These are phyloP conservation scores for Pimpla rufipes DNA, from an alignment of 2,888 invertebrate species.

Conservation along the genomic window DNA sequence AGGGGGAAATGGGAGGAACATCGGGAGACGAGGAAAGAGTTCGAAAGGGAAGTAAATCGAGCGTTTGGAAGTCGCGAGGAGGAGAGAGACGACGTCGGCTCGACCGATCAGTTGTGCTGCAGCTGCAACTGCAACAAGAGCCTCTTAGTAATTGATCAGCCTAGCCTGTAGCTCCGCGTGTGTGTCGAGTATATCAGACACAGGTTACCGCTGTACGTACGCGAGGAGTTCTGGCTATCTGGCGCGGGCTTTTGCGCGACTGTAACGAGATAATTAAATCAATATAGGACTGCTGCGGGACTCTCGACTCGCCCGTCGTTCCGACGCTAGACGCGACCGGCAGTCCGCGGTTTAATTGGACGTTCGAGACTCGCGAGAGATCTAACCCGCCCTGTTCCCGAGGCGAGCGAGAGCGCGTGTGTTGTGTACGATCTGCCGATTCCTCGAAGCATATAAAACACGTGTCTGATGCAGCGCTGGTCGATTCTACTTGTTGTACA, in stretches of 20 bases:
- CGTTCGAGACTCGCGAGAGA: slow-evolving; percentile 61
- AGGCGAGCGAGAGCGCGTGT: slow-evolving; percentile 14
- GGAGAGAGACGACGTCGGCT: slow-evolving; percentile 59
- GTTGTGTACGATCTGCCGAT: slow-evolving; percentile 58
- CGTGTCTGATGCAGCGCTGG: slow-evolving; percentile 62
- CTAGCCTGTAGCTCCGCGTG: slow-evolving; percentile 37
- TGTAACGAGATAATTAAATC: slow-evolving; percentile 79
- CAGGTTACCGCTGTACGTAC: slow-evolving; percentile 28
- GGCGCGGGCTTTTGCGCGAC: slow-evolving; percentile 65
- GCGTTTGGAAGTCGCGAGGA: slow-evolving; percentile 52
- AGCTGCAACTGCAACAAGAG: slow-evolving; percentile 49
- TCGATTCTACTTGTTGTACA: slow-evolving; percentile 55
- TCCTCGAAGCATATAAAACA: slow-evolving; percentile 70
- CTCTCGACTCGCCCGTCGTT: slow-evolving; percentile 62
- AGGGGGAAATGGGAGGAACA: slow-evolving; percentile 27
- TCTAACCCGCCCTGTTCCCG: slow-evolving; percentile 63
- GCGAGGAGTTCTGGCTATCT: slow-evolving; percentile 58
- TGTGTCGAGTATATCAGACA: slow-evolving; percentile 40
- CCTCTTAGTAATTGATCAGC: slow-evolving; percentile 72
- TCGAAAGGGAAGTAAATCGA: slow-evolving; percentile 59
- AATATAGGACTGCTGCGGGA: slow-evolving; percentile 72
- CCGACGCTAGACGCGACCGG: slow-evolving; percentile 49
- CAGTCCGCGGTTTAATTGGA: slow-evolving; percentile 76
- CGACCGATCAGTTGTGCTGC: slow-evolving; percentile 54
- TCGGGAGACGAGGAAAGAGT: slow-evolving; percentile 42